phyloP scores from a whole-genome alignment of 1,140 invertebrate species.

The Aleiodes sp. region DNA sequence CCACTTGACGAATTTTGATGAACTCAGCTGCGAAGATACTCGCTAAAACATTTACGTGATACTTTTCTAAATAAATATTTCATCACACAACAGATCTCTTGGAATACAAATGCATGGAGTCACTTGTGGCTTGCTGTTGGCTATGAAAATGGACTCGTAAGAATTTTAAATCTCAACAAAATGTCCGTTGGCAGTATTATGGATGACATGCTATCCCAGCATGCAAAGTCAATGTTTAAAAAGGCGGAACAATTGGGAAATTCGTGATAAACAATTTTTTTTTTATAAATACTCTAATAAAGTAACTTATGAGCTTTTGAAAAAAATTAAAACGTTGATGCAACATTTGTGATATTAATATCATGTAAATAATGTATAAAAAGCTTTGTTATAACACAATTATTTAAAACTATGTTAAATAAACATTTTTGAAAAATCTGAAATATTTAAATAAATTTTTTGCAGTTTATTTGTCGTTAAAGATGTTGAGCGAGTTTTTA shows the following conservation, averaged over 20 bases:
- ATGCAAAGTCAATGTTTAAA: slow-evolving; percentile 31
- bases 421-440: not conserved
- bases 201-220: slow-evolving; percentile 40
- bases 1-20: not conserved
- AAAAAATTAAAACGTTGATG: not conserved
- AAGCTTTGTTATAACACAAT: not conserved
- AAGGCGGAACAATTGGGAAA: not conserved
- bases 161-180: slow-evolving; percentile 55
- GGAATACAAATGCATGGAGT: slow-evolving; percentile 65
- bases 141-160: slow-evolving; percentile 64
- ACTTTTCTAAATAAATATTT: not conserved
- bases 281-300: no score
- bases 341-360: not conserved
- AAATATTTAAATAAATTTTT: no score
- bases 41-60: not conserved
- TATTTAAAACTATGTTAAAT: slow-evolving; percentile 1
- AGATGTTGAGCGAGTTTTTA: no score
- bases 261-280: no score
- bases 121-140: slow-evolving; percentile 60
- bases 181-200: slow-evolving; percentile 41
- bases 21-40: not conserved
- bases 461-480: no score
- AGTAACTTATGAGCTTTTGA: no score
- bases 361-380: slow-evolving; percentile 1
- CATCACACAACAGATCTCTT: slow-evolving; percentile 50